phyloP scores from a whole-genome alignment of 2,113 vertebrate genomes.

The Lepisosteus oculatus region DNA sequence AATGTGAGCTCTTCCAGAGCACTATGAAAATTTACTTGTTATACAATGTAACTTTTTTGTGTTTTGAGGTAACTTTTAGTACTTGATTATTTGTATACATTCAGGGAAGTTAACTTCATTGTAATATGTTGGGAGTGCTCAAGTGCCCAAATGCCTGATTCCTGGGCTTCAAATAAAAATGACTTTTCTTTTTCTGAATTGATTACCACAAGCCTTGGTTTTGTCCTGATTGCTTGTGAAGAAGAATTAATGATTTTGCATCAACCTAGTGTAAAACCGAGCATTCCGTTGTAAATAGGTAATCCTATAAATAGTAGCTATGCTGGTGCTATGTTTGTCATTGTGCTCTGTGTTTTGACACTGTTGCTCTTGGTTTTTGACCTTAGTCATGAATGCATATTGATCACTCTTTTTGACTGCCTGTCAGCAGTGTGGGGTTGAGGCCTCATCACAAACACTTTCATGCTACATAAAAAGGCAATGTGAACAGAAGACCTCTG shows the following conservation, averaged over 20 bases:
- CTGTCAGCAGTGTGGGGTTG: background rate
- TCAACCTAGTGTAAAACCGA: background rate
- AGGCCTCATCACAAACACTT: too few relatives aligned
- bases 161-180: too few relatives aligned
- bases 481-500: background rate
- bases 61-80: too few relatives aligned
- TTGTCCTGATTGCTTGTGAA: background rate
- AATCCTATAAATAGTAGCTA: background rate
- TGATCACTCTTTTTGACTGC: background rate
- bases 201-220: background rate
- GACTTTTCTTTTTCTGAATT: too few relatives aligned
- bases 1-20: too few relatives aligned
- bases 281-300: background rate
- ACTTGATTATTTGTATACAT: too few relatives aligned
- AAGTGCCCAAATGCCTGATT: too few relatives aligned
- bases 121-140: too few relatives aligned
- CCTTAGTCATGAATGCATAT: background rate
- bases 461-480: constrained; percentile 1
- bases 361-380: background rate
- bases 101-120: too few relatives aligned
- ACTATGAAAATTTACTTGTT: too few relatives aligned
- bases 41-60: too few relatives aligned
- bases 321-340: background rate
- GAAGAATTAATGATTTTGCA: background rate
- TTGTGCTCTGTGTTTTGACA: background rate